Base-by-base conservation (phyloP, 2,113 vertebrate genomes). In the Thalassoma bifasciatum region DNA sequence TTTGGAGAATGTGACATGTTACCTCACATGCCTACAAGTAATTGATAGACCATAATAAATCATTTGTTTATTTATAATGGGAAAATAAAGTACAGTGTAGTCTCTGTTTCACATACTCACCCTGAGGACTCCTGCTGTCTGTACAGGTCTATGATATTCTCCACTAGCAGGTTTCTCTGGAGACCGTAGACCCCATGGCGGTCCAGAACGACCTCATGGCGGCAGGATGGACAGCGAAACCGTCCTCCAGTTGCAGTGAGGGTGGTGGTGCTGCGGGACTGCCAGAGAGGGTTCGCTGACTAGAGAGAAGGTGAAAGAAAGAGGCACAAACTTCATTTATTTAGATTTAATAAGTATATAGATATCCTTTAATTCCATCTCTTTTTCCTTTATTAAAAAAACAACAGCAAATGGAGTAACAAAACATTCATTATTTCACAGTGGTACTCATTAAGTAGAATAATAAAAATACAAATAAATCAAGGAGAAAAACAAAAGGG, bases 71-170 rank as follows among this genome's bases (percentile, higher is more conserved):
- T 30, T 30, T 30, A 30, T 30, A 30, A 30, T 3, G 30, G 30
- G 30, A 30, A 3, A 6, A 30, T 30, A 3, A 30, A 30, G 30
- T 6, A 30, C 30, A 30, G 30, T 30, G 30, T 30, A 30, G 3
- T 30, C 30, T 30, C 3, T 30, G 30, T 30, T 30, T 30, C 44
- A 21, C 49, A 23, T 11, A 47, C 91, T 83, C 57, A 96, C 96
- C 95, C 93, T 72, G 91, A 92, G 7, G 94, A 93, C 65, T 96
- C 94, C 75, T 96, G 94, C 71, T 96, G 95, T 77, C 96, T 96
- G 91, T 96, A 97, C 70, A 97, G 95, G 85, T 97, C 96, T 0
- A 97, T 96, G 57, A 97, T 97, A 86, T 97, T 97, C 88, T 97
- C 96, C 79, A 97, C 95, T n/a, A 97, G 92, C 67, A 96, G 94